Percentiles rank a stretch among this genome's conserved stretches.
phyloP scores from a whole-genome alignment of 2,113 vertebrate species.

The Glaucomys volans region DNA sequence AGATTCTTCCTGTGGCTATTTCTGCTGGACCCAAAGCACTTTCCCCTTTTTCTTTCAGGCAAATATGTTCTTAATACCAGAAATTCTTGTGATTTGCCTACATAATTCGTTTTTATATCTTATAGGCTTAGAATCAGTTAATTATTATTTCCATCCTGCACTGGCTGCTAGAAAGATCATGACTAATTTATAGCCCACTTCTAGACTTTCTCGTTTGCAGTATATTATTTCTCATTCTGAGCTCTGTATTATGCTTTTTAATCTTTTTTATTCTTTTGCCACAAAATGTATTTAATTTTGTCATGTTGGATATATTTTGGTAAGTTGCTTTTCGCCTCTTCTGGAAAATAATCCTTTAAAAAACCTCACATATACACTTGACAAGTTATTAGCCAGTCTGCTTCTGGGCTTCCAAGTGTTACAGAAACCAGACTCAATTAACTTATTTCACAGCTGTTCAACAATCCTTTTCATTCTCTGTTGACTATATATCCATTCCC shows the following conservation, averaged over 20 bases:
- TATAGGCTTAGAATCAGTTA: background rate
- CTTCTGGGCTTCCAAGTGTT: background rate
- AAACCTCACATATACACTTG: background rate
- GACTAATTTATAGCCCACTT: background rate
- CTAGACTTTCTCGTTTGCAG: background rate
- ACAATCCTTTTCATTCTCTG: background rate
- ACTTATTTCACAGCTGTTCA: background rate
- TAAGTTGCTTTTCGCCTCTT: slow-evolving; percentile 7
- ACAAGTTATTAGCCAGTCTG: background rate
- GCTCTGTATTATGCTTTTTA: background rate
- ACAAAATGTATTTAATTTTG: background rate
- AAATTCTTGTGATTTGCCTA: background rate
- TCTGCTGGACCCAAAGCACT: background rate
- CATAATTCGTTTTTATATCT: background rate
- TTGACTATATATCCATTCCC: background rate
- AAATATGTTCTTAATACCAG: slow-evolving; percentile 38
- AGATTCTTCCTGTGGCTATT: background rate
- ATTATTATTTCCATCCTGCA: background rate
- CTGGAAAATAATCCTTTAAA: slow-evolving; percentile 14
- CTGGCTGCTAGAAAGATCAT: background rate
- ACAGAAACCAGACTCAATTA: background rate
- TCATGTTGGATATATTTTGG: background rate
- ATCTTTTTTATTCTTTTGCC: background rate
- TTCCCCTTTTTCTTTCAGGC: background rate
- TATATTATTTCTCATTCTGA: background rate